Conservation (phyloP, 1,140 invertebrate genomes). For the Eriosoma lanigerum region DNA sequence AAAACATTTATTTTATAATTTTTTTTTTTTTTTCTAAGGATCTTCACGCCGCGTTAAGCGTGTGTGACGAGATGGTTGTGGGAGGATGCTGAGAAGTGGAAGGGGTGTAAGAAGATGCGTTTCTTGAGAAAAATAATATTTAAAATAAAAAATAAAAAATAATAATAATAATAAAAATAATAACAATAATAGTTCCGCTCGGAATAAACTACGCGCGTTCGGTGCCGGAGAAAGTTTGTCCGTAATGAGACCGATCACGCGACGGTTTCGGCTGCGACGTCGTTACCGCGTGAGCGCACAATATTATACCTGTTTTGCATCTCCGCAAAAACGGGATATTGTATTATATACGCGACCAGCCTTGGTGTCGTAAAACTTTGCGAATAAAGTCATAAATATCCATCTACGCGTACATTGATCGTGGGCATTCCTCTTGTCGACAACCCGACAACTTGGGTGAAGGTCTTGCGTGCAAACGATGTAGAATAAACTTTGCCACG, state of each 20-base stretch:
- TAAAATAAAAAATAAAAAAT: too few species aligned
- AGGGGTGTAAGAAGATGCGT: background rate
- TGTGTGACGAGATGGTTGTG: too few species aligned
- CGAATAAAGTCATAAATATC: constrained; percentile 14
- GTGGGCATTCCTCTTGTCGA: background rate
- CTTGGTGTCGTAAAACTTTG: background rate
- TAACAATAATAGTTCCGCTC: background rate
- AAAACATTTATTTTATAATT: too few species aligned
- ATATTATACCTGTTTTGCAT: background rate
- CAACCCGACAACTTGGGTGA: background rate
- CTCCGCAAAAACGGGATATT: background rate
- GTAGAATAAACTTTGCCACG: background rate
- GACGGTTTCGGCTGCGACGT: background rate
- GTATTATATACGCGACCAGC: background rate
- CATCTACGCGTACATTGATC: background rate
- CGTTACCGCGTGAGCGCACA: background rate
- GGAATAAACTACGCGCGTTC: background rate
- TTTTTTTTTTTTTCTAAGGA: too few species aligned
- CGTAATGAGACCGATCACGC: constrained; percentile 22
- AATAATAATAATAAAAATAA: constrained; percentile 7
- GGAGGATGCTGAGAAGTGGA: too few species aligned
- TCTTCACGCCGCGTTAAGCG: background rate
- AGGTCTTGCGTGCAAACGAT: background rate
- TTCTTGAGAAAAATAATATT: background rate
- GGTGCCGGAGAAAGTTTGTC: constrained; percentile 1